Percentiles rank a stretch among this genome's conserved stretches.
Evolutionary conservation across 2,888 invertebrate species (phyloP).

Genomic region (Micoletzkya japonica): DNA sequence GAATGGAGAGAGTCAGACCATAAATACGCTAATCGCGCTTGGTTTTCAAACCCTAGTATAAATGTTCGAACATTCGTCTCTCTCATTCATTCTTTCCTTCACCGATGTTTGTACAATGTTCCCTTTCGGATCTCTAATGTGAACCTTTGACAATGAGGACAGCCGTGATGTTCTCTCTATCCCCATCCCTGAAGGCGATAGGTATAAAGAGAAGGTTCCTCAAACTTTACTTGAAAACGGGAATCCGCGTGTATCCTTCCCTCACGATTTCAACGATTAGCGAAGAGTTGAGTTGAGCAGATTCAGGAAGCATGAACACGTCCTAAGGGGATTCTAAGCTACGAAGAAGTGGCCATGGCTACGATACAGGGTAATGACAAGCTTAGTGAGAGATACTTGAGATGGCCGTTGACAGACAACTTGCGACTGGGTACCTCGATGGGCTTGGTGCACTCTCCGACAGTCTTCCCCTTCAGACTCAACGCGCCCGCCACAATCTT

Average conservation of each 20-base stretch:
- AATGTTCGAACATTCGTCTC: no score
- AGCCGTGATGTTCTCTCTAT: background rate
- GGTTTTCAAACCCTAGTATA: no score
- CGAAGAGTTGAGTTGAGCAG: constrained; percentile 3
- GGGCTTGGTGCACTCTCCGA: constrained; percentile 1
- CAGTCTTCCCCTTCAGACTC: background rate
- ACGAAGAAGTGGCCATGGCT: background rate
- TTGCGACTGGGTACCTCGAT: background rate
- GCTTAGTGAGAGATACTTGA: background rate
- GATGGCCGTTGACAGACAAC: background rate
- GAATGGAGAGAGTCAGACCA: no score
- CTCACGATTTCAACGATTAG: constrained; percentile 4
- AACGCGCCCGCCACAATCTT: constrained; percentile 22
- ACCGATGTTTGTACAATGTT: no score
- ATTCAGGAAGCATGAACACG: constrained; percentile 28
- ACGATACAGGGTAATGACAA: background rate
- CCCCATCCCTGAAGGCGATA: background rate
- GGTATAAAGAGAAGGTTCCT: background rate
- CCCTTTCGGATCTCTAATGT: background rate
- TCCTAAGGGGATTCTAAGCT: no score
- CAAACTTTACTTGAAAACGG: constrained; percentile 4
- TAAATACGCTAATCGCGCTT: no score
- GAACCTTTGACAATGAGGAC: constrained; percentile 9
- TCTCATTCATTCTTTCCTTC: no score
- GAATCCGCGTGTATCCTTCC: constrained; percentile 21